Evolutionary conservation across 1,140 invertebrate species (phyloP).

Genomic region (Zaprionus lachaisei): DNA sequence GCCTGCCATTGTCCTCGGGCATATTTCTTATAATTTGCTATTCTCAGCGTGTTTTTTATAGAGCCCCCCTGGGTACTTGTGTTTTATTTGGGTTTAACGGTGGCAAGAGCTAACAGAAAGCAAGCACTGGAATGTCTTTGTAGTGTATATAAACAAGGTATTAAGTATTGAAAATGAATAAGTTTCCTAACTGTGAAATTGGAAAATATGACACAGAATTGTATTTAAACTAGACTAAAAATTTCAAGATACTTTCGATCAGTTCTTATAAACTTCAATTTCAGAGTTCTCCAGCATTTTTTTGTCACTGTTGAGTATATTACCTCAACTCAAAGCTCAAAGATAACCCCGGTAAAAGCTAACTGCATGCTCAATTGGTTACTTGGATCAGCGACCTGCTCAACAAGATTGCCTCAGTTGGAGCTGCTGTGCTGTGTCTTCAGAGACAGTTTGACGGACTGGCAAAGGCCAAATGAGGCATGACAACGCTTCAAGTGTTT

Average conservation of each 20-base stretch:
- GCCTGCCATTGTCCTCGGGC: constrained; percentile 47
- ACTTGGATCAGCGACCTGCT: constrained; percentile 31
- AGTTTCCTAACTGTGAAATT: background rate
- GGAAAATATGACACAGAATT: too few relatives aligned
- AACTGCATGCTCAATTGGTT: background rate
- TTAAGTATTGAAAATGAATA: background rate
- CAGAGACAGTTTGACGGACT: background rate
- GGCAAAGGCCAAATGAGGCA: constrained; percentile 54
- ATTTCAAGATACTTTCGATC: background rate
- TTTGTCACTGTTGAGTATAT: background rate
- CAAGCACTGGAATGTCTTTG: background rate
- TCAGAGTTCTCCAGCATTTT: background rate
- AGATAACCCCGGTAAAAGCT: background rate
- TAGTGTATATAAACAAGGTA: constrained; percentile 1
- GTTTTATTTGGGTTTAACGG: background rate
- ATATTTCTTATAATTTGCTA: constrained; percentile 31
- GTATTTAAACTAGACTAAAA: too few relatives aligned
- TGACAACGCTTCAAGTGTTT: constrained; percentile 81
- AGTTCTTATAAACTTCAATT: background rate
- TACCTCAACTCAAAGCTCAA: background rate
- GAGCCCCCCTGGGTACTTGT: background rate
- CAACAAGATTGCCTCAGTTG: constrained; percentile 1
- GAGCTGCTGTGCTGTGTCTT: background rate
- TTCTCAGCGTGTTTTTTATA: constrained; percentile 29
- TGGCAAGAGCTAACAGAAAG: background rate